Evolutionary conservation across 2,113 vertebrate species (phyloP).

Genomic region (Siniperca knerii): DNA sequence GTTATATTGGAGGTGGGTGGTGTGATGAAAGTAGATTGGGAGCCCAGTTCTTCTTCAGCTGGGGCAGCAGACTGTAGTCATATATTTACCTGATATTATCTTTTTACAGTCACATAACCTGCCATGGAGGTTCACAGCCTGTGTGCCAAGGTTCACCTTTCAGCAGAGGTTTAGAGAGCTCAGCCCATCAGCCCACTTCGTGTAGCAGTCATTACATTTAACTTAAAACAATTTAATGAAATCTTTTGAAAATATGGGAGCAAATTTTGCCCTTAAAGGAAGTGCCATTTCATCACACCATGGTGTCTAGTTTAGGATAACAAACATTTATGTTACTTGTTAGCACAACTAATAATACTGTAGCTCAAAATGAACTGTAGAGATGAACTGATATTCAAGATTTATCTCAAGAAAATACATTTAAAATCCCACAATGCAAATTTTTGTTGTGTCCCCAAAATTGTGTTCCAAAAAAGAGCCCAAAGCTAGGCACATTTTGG

Average conservation of each 20-base stretch:
- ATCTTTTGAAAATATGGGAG: neutral
- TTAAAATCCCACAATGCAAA: neutral
- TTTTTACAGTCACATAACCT: neutral
- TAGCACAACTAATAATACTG: no score
- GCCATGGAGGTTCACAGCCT: neutral
- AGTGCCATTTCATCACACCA: neutral
- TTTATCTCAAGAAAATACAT: neutral
- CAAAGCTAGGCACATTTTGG: neutral
- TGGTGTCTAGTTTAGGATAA: neutral
- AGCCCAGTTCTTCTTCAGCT: conserved; percentile 18
- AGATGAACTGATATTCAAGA: no score
- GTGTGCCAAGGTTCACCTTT: neutral
- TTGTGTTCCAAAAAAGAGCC: neutral
- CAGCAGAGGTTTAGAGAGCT: neutral
- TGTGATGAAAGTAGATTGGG: conserved; percentile 23
- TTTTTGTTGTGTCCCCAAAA: neutral
- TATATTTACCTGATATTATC: neutral
- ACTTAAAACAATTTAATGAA: neutral
- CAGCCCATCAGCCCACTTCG: neutral
- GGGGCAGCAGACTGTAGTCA: conserved; percentile 24
- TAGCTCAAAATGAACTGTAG: no score
- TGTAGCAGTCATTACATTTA: neutral
- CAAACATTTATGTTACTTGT: neutral
- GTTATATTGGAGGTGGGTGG: conserved; percentile 30
- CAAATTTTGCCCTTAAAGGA: neutral